Conservation (phyloP, 1,140 invertebrate species). For the Protaetia brevitarsis region DNA sequence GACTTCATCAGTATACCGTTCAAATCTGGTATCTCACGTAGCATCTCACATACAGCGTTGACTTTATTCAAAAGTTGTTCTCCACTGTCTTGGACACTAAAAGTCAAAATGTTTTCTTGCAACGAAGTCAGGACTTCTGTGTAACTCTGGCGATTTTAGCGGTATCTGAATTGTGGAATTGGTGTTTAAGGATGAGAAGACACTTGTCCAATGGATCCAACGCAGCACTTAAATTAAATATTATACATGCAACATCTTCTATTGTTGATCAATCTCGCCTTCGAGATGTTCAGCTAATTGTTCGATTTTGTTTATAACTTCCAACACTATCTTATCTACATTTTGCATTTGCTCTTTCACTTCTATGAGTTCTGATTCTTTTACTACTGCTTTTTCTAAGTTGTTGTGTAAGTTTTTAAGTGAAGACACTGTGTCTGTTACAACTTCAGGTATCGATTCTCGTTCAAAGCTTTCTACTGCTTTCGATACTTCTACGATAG, state of each 20-base stretch:
- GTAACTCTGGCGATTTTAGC: not conserved
- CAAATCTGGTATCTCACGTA: not conserved
- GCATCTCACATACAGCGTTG: not conserved
- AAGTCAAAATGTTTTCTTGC: not conserved
- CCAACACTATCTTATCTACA: not conserved
- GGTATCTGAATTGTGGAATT: not conserved
- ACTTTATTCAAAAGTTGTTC: not conserved
- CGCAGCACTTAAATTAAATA: not conserved
- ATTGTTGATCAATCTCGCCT: not conserved
- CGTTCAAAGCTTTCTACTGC: not conserved
- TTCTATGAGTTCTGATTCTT: not conserved
- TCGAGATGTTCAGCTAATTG: not conserved
- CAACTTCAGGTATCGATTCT: not conserved
- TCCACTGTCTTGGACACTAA: slow-evolving; percentile 2
- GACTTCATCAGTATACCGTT: not conserved
- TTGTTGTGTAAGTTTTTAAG: not conserved
- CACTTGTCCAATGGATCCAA: slow-evolving; percentile 1
- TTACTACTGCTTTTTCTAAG: not conserved
- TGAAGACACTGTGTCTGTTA: not conserved
- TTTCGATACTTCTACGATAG: not conserved
- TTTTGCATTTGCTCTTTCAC: not conserved
- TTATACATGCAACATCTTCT: not conserved
- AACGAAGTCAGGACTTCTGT: not conserved
- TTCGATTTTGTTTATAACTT: not conserved
- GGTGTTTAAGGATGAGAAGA: not conserved